Evolutionary conservation across 2,888 invertebrate genomes (phyloP).

Genomic region (Calameuta pallipes): DNA sequence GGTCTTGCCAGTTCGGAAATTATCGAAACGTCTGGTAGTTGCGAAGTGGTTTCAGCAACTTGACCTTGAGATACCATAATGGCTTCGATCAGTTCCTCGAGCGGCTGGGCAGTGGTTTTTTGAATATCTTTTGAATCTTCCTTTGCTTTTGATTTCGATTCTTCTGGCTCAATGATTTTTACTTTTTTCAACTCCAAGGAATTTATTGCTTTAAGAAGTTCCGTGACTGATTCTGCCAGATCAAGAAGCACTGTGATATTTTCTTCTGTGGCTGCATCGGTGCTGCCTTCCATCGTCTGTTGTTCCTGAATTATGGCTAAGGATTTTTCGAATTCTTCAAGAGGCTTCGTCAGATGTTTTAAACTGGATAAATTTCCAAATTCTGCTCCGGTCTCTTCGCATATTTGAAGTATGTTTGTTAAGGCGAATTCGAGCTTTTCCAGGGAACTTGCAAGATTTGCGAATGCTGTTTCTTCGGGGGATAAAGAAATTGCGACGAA

Average conservation of each 20-base stretch:
- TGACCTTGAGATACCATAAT: conserved; percentile 29
- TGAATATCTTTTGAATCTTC: conserved; percentile 44
- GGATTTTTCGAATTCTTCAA: conserved; percentile 58
- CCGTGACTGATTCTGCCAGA: conserved; percentile 11
- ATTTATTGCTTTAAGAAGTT: conserved; percentile 7
- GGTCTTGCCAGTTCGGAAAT: conserved; percentile 21
- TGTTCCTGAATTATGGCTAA: conserved; percentile 42
- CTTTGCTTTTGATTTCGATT: conserved; percentile 14
- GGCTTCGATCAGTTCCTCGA: conserved; percentile 50
- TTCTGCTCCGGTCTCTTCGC: conserved; percentile 11
- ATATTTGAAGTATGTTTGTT: background rate
- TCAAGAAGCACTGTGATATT: conserved; percentile 14
- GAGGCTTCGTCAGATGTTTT: conserved; percentile 32
- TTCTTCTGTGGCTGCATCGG: conserved; percentile 11
- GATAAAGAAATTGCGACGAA: background rate
- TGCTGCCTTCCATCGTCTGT: background rate
- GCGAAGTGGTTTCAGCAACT: conserved; percentile 11
- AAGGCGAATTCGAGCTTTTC: background rate
- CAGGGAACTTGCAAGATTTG: conserved; percentile 18
- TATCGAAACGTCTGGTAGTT: conserved; percentile 16
- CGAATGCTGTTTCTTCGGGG: conserved; percentile 8
- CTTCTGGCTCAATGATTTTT: conserved; percentile 14
- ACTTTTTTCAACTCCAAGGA: conserved; percentile 12
- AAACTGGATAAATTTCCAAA: conserved; percentile 23
- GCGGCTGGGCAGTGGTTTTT: conserved; percentile 42